Evolutionary conservation across 2,113 vertebrate genomes (phyloP), one percentile per base, ranked within the genome.

Genomic region (Sturnira hondurensis): DNA sequence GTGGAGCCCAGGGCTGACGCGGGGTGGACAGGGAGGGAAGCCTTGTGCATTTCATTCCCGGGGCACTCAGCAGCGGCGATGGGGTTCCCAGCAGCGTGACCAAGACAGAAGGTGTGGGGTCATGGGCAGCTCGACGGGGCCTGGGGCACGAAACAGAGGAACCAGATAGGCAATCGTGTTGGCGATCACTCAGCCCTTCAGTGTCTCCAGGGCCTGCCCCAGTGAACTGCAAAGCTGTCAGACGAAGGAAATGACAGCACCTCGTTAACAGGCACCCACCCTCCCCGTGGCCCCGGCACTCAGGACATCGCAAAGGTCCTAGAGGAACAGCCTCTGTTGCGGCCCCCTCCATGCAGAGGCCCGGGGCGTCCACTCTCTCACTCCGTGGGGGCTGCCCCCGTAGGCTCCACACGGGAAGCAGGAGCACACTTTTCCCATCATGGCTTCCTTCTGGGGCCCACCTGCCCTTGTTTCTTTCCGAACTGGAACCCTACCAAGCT

Each of bases 391-490:
- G 43, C 14, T 65, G 76, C 36, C 61, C 15, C 36, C 15, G 31
- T 0, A 7, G 43, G 15, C 15, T 20, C 65, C 38, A 2, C 16
- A 0, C 0, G 41, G 52, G 41, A 47, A 6, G 24, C 19, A 3
- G 24, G 63, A 38, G 22, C n/a, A 45, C 4, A 0, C 3, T 28
- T 16, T 28, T 16, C 33, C 17, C 7, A 31, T 43, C 31, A 24
- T 31, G 4, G 4, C 0, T 28, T 47, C 36, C 41, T 24, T 63
- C 77, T 19, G 76, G 31, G 77, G 76, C 20, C 16, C 12, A 1
- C 5, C 36, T 28, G 65, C 19, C 28, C 41, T 38, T 31, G 28
- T 58, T 50, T 13, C n/a, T 70, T 81, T 73, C 58, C 45, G n/a
- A 28, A 19, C 71, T 4, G 47, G 86, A 80, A 70, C 2, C 54